Percentiles rank a stretch among this genome's conserved stretches.
phyloP scores from a whole-genome alignment of 2,888 invertebrate species.

The Gibbula magus region DNA sequence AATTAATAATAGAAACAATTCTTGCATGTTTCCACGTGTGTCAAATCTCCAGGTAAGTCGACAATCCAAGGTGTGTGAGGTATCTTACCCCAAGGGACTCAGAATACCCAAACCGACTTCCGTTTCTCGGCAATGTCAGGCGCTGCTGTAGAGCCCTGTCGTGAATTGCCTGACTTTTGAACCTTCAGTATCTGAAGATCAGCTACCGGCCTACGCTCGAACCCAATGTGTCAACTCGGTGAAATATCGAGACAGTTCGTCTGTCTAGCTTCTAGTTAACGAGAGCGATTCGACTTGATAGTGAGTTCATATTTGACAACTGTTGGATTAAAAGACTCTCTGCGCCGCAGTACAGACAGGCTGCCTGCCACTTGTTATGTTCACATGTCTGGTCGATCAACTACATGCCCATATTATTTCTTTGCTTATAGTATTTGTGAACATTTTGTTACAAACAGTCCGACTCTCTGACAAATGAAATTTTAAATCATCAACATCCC shows the following conservation, averaged over 20 bases:
- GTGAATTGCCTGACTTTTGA: background rate
- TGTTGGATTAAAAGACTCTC: no score
- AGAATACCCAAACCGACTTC: background rate
- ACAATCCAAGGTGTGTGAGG: background rate
- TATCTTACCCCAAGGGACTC: background rate
- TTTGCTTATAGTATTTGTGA: no score
- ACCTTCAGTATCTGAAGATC: background rate
- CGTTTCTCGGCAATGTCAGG: background rate
- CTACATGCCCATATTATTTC: no score
- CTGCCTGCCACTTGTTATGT: no score
- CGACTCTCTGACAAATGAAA: no score
- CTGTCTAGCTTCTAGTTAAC: no score
- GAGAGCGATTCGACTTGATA: no score
- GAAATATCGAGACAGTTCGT: background rate
- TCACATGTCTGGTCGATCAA: no score
- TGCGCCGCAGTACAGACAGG: no score
- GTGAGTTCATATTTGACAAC: no score
- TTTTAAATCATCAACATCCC: no score
- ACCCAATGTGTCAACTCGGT: background rate
- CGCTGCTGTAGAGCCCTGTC: background rate
- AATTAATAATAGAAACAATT: background rate
- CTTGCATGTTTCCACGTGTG: slow-evolving; percentile 17
- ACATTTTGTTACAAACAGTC: no score
- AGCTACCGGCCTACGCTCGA: background rate
- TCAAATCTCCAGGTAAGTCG: background rate